Percentiles rank a stretch among this genome's conserved stretches.
Conservation (phyloP, 53 echinoderm and acorn worm genomes). For the Arbacia lixula region DNA sequence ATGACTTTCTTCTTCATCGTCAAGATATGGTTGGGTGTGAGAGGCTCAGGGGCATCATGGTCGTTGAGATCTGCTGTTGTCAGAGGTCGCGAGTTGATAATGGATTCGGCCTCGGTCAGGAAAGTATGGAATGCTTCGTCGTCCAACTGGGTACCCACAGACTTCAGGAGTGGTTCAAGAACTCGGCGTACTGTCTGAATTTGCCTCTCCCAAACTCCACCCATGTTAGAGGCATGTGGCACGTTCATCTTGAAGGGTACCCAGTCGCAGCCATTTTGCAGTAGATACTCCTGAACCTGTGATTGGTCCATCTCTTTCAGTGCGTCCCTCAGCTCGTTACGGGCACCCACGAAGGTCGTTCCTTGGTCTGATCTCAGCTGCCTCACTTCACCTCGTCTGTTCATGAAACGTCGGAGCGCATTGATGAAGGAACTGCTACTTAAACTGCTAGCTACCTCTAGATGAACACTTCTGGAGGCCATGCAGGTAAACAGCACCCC, state of each 20-base stretch:
- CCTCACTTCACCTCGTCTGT: conserved; percentile 61
- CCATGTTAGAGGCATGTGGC: conserved; percentile 38
- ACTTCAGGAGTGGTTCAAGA: conserved; percentile 8
- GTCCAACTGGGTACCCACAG: conserved; percentile 19
- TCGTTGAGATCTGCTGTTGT: conserved; percentile 5
- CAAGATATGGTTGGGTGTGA: conserved; percentile 51
- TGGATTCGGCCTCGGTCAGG: conserved; percentile 26
- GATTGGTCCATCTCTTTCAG: conserved; percentile 2
- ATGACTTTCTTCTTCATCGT: conserved; percentile 47
- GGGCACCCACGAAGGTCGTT: conserved; percentile 31
- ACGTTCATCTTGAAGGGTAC: conserved; percentile 39
- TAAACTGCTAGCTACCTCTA: conserved; percentile 58
- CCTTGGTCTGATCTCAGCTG: conserved; percentile 37
- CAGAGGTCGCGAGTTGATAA: conserved; percentile 29
- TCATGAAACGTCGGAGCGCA: conserved; percentile 53
- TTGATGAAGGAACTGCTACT: conserved; percentile 63
- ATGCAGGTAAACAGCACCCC: conserved; percentile 69
- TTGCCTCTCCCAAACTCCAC: conserved; percentile 50
- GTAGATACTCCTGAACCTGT: conserved; percentile 10
- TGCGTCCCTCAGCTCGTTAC: neutral
- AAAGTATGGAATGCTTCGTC: conserved; percentile 42
- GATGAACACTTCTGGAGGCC: conserved; percentile 58
- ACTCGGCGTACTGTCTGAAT: conserved; percentile 46
- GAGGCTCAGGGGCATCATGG: conserved; percentile 37
- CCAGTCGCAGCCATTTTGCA: conserved; percentile 32